Conservation (phyloP, 64 coral and sea anemone genomes). For the Montipora foliosa region DNA sequence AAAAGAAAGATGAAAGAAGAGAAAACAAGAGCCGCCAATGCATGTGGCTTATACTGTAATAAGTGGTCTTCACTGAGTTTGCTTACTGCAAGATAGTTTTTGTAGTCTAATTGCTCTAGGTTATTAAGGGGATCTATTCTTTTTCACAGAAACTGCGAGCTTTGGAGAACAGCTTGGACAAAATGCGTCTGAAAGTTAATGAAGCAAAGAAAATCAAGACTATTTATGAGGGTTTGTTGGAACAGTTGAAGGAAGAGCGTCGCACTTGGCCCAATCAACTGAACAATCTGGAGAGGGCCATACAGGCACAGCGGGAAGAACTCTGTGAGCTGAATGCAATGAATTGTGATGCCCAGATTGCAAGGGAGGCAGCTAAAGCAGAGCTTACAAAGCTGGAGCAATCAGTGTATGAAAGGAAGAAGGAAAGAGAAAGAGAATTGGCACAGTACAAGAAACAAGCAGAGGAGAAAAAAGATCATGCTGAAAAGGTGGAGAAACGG, state of each 20-base stretch:
- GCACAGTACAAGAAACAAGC: slow-evolving; percentile 99
- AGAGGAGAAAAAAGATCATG: slow-evolving; percentile 99
- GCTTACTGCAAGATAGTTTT: neutral
- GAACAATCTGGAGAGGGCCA: slow-evolving; percentile 85
- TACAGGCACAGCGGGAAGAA: slow-evolving; percentile 88
- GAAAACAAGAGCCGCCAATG: too few species aligned
- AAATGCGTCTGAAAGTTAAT: slow-evolving; percentile 92
- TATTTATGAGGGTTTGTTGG: slow-evolving; percentile 94
- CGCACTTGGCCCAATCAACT: slow-evolving; percentile 96
- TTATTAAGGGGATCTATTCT: neutral
- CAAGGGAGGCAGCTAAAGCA: slow-evolving; percentile 93
- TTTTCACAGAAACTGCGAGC: slow-evolving; percentile 78
- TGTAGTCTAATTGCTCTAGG: too few species aligned
- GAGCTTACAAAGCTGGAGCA: slow-evolving; percentile 94
- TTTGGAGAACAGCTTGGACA: slow-evolving; percentile 95
- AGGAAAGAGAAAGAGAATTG: slow-evolving; percentile 90
- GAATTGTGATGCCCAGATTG: slow-evolving; percentile 98
- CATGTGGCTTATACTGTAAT: too few species aligned
- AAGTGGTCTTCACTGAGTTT: too few species aligned
- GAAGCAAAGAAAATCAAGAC: slow-evolving; percentile 96
- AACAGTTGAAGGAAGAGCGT: slow-evolving; percentile 92
- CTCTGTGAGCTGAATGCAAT: slow-evolving; percentile 91
- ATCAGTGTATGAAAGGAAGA: slow-evolving; percentile 97
- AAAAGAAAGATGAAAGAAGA: neutral
- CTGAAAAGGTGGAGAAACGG: slow-evolving; percentile 98